These are phyloP conservation scores for Taxidea taxus DNA, from an alignment of 2,113 vertebrate genomes.

Conservation along the genomic window DNA sequence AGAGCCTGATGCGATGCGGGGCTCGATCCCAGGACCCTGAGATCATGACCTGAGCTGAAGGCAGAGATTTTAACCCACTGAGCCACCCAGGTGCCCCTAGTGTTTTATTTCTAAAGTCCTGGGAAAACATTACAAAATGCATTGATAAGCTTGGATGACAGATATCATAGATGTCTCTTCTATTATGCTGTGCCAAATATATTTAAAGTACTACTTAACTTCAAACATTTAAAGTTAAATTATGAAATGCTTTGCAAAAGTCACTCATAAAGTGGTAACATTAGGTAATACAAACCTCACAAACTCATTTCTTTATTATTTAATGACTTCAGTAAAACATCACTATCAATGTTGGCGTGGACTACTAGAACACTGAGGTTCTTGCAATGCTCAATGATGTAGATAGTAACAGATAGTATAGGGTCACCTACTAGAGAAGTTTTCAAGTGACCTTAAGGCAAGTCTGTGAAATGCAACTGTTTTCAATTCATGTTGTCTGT, in stretches of 20 bases:
- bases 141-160: background rate
- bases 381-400: background rate
- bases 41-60: too few species aligned
- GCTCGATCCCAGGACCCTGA: too few species aligned
- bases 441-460: background rate
- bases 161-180: background rate
- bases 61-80: too few species aligned
- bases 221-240: constrained; percentile 29
- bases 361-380: background rate
- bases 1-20: too few species aligned
- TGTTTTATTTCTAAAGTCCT: background rate
- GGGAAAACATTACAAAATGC: background rate
- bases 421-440: background rate
- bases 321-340: background rate
- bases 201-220: background rate
- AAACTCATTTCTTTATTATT: background rate
- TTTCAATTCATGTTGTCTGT: background rate
- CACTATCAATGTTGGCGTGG: background rate
- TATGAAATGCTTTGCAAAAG: background rate
- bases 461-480: background rate
- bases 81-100: too few species aligned
- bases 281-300: background rate
- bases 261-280: background rate
- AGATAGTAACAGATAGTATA: background rate
- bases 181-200: background rate